These are phyloP conservation scores for Drosophila varians DNA, from an alignment of 1,140 invertebrate species.

Conservation along the genomic window DNA sequence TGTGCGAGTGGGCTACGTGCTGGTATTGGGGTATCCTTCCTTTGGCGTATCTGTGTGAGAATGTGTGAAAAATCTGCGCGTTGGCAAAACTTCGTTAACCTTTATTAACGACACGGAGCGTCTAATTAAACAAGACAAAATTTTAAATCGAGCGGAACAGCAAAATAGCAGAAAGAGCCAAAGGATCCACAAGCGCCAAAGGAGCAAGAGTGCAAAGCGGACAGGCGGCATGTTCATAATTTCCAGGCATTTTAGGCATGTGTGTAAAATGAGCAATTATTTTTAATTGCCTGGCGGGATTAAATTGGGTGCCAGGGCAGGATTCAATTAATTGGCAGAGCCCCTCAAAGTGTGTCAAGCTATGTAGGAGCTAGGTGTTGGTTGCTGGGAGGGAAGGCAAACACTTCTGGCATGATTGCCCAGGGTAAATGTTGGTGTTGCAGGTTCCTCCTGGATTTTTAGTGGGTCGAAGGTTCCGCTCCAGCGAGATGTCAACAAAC, in stretches of 20 bases:
- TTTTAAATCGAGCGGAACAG: conserved; percentile 38
- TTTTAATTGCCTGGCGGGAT: conserved; percentile 65
- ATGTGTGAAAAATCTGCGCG: conserved; percentile 76
- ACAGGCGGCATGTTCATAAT: conserved; percentile 55
- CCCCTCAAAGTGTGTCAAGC: conserved; percentile 27
- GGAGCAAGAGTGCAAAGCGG: neutral
- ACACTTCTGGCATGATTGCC: conserved; percentile 26
- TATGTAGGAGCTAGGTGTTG: neutral
- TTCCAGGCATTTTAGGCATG: conserved; percentile 9
- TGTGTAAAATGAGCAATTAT: conserved; percentile 70
- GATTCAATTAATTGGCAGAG: conserved; percentile 57
- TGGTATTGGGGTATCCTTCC: conserved; percentile 13
- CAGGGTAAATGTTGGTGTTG: conserved; percentile 7
- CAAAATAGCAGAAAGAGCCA: neutral
- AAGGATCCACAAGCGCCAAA: neutral
- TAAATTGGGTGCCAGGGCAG: conserved; percentile 55
- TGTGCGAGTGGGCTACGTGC: conserved; percentile 12
- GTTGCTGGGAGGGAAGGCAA: conserved; percentile 10
- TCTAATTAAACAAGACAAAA: conserved; percentile 76
- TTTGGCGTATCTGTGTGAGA: conserved; percentile 32
- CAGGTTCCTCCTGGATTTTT: neutral
- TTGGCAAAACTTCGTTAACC: conserved; percentile 74
- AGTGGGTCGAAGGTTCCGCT: conserved; percentile 22
- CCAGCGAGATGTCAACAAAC: conserved; percentile 64
- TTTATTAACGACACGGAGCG: conserved; percentile 71